phyloP scores from a whole-genome alignment of 1,140 invertebrate species.

The Leptinotarsa undecemlineata region DNA sequence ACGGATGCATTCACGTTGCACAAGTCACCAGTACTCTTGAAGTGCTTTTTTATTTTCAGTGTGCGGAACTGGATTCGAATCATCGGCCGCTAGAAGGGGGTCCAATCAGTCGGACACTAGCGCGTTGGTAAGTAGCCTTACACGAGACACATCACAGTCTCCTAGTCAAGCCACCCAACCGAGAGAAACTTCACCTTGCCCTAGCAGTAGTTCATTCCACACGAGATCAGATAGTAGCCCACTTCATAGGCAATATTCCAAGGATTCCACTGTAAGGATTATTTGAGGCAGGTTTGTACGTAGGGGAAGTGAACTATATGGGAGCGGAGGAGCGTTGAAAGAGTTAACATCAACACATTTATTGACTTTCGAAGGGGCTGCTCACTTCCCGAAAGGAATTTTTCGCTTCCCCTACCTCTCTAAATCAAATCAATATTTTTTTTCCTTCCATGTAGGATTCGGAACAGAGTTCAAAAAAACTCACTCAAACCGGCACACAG shows the following conservation, averaged over 20 bases:
- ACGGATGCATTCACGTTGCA: constrained; percentile 38
- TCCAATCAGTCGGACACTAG: constrained; percentile 70
- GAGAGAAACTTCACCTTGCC: constrained; percentile 65
- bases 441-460: constrained; percentile 48
- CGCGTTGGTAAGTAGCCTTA: constrained; percentile 59
- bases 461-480: constrained; percentile 56
- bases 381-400: too few species aligned
- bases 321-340: too few species aligned
- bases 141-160: constrained; percentile 51
- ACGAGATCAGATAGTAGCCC: constrained; percentile 58
- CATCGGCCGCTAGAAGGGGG: constrained; percentile 57
- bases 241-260: constrained; percentile 56
- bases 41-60: background rate
- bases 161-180: constrained; percentile 61
- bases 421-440: background rate
- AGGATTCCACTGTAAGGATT: constrained; percentile 43
- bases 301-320: background rate
- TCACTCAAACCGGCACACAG: constrained; percentile 76
- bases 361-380: too few species aligned
- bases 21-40: background rate
- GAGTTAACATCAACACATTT: too few species aligned
- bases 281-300: constrained; percentile 13
- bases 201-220: constrained; percentile 63
- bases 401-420: background rate
- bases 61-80: constrained; percentile 9